Evolutionary conservation across 2,797 vertebrate species (phyloP), one percentile per base, ranked within the genome.

Genomic region (Merluccius polli): DNA sequence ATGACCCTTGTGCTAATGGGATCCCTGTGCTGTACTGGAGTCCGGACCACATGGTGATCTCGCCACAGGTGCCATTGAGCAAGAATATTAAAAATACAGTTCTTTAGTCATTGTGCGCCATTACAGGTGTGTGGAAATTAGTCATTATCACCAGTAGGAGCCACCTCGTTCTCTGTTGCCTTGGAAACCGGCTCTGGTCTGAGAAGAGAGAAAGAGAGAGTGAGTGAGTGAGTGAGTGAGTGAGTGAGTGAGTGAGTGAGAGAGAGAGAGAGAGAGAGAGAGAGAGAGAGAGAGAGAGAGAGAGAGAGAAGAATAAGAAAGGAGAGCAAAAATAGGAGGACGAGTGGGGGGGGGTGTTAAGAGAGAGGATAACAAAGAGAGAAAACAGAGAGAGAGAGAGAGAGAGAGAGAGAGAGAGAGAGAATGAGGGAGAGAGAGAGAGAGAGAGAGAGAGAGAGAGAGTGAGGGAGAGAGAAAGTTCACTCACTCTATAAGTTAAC

Each of bases 121-220:
- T 74, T 85, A 81, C 86, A 87, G 84, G 21, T 59, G 83, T 86
- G 87, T 86, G 85, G 79, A 89, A 87, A 90, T 88, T 84, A 87
- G 75, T 81, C 78, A 78, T 82, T 86, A n/a, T 35, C 85, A 76
- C 79, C 78, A 76, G 83, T 81, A 77, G 77, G 27, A 48, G 72
- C 67, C 29, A 9, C 67, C 70, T 3, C 15, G 0, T 78, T 87
- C 65, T 4, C 87, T 80, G 90, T 92, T 92, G 83, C 91, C 90
- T 83, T 88, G 91, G 88, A 87, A 89, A 92, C 90, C 83, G 73
- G 77, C 76, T 81, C 75, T 67, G 81, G 77, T 82, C 79, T 81
- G 77, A 67, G 36, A 36, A 16, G 29, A 29, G 18, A 11, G 12
- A n/a, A 7, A 32, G 74, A n/a, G 44, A 27, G 36, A 32, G 29